These are phyloP conservation scores for Montipora capitata DNA, from an alignment of 92 coral and sea anemone genomes.

Conservation along the genomic window DNA sequence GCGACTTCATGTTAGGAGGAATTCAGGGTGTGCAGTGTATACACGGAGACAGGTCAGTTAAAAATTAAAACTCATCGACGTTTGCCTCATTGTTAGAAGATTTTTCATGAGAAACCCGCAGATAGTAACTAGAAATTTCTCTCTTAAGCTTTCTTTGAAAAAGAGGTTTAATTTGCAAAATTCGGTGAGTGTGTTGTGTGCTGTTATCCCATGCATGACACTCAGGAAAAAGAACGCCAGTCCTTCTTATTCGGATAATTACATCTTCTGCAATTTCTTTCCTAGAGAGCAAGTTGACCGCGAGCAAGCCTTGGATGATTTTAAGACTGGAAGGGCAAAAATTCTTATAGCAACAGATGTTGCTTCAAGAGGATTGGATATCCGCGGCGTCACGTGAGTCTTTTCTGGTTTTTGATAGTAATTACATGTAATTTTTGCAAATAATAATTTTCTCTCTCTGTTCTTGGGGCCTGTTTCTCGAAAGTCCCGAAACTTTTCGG, in stretches of 20 bases:
- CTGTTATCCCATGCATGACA: not conserved
- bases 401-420: too few species aligned
- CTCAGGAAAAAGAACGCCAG: not conserved
- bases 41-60: slow-evolving; percentile 95
- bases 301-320: slow-evolving; percentile 97
- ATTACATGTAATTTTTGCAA: too few species aligned
- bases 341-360: slow-evolving; percentile 98
- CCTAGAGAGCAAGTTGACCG: slow-evolving; percentile 93
- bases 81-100: too few species aligned
- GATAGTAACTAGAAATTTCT: too few species aligned
- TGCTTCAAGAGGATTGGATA: slow-evolving; percentile 98
- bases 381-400: slow-evolving; percentile 96
- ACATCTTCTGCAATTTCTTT: not conserved
- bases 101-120: too few species aligned
- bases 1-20: slow-evolving; percentile 93
- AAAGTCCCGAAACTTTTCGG: too few species aligned
- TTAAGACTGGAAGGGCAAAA: slow-evolving; percentile 89
- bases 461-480: too few species aligned
- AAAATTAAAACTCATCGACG: not conserved
- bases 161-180: too few species aligned
- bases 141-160: too few species aligned
- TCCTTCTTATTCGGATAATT: not conserved
- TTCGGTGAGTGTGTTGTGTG: too few species aligned
- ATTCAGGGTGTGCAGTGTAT: slow-evolving; percentile 93
- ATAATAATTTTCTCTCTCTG: too few species aligned